Percentiles rank a stretch among this genome's conserved stretches.
phyloP scores from a whole-genome alignment of 2,113 vertebrate species.

The Gavialis gangeticus region DNA sequence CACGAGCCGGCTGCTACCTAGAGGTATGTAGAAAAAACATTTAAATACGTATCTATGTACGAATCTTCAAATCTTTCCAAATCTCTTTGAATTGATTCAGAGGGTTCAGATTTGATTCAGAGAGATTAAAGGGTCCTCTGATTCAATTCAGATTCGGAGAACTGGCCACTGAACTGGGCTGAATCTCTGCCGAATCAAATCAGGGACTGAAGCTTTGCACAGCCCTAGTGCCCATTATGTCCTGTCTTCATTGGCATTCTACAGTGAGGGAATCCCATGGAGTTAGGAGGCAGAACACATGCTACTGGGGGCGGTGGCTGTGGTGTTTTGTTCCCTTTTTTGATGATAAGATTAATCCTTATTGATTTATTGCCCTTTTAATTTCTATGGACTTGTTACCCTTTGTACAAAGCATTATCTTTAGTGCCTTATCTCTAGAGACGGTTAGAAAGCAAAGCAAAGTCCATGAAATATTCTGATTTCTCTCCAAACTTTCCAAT shows the following conservation, averaged over 20 bases:
- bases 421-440: background rate
- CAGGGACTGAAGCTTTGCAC: background rate
- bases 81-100: no score
- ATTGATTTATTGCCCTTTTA: background rate
- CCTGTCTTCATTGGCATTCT: background rate
- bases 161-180: rapidly evolving
- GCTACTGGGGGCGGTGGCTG: background rate
- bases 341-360: background rate
- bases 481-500: background rate
- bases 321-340: background rate
- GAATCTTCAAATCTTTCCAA: no score
- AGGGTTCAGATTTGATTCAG: no score
- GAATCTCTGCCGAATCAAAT: background rate
- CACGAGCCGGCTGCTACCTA: no score
- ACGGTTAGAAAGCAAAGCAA: background rate
- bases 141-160: no score
- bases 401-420: background rate
- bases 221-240: no score
- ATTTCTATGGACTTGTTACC: background rate
- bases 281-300: background rate
- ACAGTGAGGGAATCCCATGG: background rate
- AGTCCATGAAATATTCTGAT: background rate
- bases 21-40: no score
- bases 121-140: no score
- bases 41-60: no score